Conservation (phyloP, 2,888 invertebrate genomes). For the Argyra leucocephala region DNA sequence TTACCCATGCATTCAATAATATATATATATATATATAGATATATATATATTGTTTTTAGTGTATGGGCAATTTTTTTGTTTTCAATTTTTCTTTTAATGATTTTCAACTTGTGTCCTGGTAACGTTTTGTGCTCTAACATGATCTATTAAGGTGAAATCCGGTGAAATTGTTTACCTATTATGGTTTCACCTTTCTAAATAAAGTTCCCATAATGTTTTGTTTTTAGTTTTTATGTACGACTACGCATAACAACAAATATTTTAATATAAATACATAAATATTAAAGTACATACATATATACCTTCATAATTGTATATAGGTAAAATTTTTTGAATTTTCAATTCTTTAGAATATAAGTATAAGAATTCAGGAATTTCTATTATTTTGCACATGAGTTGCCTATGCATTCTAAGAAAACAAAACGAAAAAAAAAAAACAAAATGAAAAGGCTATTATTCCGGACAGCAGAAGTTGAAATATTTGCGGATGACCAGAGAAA, state of each 20-base stretch:
- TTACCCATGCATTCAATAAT: too few species aligned
- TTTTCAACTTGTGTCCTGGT: neutral
- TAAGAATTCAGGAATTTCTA: neutral
- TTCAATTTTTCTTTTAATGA: neutral
- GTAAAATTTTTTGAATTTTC: neutral
- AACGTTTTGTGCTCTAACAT: neutral
- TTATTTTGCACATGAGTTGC: neutral
- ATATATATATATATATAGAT: too few species aligned
- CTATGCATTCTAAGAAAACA: neutral
- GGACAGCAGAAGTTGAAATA: neutral
- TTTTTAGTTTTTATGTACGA: neutral
- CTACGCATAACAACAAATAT: neutral
- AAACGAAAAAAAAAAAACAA: neutral
- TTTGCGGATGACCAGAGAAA: neutral
- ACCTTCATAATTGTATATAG: too few species aligned
- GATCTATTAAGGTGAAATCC: conserved; percentile 1
- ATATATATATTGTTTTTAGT: neutral
- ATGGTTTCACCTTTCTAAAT: neutral
- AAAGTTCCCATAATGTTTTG: neutral
- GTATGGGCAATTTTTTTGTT: neutral
- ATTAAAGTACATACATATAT: too few species aligned
- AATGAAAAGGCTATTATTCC: neutral
- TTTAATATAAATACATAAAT: too few species aligned
- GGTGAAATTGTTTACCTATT: neutral
- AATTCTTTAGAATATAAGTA: neutral